These are phyloP conservation scores for Cheilosia vulpina DNA, from an alignment of 2,888 invertebrate species.

Conservation along the genomic window DNA sequence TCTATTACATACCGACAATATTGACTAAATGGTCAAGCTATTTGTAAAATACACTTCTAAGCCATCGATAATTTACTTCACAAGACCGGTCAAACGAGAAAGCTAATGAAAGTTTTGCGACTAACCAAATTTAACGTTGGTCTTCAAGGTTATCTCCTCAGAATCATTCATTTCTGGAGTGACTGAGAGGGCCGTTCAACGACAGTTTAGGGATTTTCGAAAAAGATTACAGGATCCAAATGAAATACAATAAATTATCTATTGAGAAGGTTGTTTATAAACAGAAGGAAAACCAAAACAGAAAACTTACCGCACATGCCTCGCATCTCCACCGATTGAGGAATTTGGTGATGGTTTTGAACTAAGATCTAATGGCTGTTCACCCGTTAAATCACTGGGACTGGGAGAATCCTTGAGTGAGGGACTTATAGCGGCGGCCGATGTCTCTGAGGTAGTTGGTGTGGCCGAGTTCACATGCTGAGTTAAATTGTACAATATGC, in stretches of 20 bases:
- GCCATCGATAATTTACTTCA: no score
- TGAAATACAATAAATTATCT: not conserved
- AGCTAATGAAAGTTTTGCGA: no score
- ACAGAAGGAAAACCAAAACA: not conserved
- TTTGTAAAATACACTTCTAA: no score
- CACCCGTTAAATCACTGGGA: conserved; percentile 85
- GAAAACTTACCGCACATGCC: conserved; percentile 88
- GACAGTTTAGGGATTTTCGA: no score
- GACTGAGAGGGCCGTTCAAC: no score
- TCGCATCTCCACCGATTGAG: conserved; percentile 84
- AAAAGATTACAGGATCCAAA: no score
- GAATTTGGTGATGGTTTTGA: conserved; percentile 88
- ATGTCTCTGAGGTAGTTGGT: conserved; percentile 83
- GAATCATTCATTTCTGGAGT: no score
- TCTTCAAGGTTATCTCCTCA: no score
- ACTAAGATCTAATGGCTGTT: conserved; percentile 94
- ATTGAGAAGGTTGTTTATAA: not conserved
- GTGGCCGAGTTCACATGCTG: conserved; percentile 81
- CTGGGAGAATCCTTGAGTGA: conserved; percentile 84
- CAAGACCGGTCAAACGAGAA: no score
- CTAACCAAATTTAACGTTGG: no score
- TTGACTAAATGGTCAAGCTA: no score
- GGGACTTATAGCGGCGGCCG: conserved; percentile 82
- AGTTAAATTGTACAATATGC: conserved; percentile 70
- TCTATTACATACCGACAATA: no score